Percentiles rank a stretch among this genome's conserved stretches.
phyloP scores from a whole-genome alignment of 1,140 invertebrate species.

The Microplitis mediator region DNA sequence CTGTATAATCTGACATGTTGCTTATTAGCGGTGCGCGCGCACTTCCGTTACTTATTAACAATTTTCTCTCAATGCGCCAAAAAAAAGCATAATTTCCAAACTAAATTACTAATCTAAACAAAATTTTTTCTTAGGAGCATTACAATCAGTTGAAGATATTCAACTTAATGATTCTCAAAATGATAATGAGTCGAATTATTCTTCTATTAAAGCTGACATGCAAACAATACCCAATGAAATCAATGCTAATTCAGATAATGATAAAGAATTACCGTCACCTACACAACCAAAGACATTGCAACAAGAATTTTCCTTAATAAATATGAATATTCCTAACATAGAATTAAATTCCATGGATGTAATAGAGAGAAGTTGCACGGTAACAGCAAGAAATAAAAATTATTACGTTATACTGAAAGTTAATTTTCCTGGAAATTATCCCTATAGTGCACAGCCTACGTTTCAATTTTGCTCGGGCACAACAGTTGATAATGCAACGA shows the following conservation, averaged over 20 bases:
- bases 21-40: too few relatives aligned
- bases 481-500: constrained; percentile 67
- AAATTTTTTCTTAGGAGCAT: constrained; percentile 40
- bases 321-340: constrained; percentile 85
- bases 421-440: constrained; percentile 80
- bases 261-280: constrained; percentile 55
- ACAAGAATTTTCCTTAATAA: constrained; percentile 87
- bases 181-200: constrained; percentile 50
- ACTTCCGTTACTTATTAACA: too few relatives aligned
- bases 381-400: constrained; percentile 75
- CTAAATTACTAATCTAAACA: too few relatives aligned
- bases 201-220: constrained; percentile 46
- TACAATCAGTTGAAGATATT: constrained; percentile 55
- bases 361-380: constrained; percentile 74
- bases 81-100: too few relatives aligned
- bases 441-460: constrained; percentile 73
- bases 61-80: too few relatives aligned
- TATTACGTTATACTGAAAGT: constrained; percentile 79
- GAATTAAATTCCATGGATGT: constrained; percentile 74
- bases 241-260: constrained; percentile 41
- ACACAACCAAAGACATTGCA: constrained; percentile 71
- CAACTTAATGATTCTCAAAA: constrained; percentile 51
- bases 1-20: too few relatives aligned
- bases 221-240: constrained; percentile 41
- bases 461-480: constrained; percentile 73